phyloP scores from a whole-genome alignment of 2,888 invertebrate genomes.

The Drosophila demipolita region DNA sequence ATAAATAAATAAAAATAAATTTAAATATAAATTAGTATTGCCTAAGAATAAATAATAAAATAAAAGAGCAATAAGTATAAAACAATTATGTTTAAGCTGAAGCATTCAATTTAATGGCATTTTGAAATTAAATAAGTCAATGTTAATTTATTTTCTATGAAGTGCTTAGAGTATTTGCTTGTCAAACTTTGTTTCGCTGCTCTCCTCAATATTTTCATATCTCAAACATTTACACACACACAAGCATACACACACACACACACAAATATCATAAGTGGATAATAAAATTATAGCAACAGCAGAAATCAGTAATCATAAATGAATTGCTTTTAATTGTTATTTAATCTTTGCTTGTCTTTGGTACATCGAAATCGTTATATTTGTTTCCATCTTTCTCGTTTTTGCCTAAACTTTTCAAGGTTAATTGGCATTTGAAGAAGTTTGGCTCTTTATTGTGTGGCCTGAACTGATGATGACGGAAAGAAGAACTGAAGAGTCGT shows the following conservation, averaged over 20 bases:
- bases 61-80: neutral
- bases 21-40: neutral
- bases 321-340: conserved; percentile 79
- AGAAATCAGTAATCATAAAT: conserved; percentile 72
- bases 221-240: conserved; percentile 20
- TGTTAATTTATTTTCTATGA: neutral
- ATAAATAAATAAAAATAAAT: too few relatives aligned
- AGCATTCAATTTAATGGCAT: neutral
- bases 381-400: conserved; percentile 16
- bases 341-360: conserved; percentile 61
- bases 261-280: conserved; percentile 53
- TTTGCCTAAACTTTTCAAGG: conserved; percentile 56
- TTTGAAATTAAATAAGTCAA: neutral
- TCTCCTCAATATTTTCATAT: conserved; percentile 29
- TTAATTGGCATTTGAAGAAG: conserved; percentile 70
- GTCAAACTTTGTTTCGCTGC: neutral
- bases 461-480: conserved; percentile 17
- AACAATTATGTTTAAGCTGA: neutral
- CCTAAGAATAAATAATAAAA: neutral
- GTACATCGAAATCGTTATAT: conserved; percentile 41
- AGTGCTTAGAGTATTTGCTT: conserved; percentile 29
- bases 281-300: conserved; percentile 68
- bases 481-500: conserved; percentile 24
- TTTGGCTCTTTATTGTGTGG: conserved; percentile 10
- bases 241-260: conserved; percentile 6